Base-by-base conservation (phyloP, 2,888 invertebrate species). In the Amblyjoppa proteus region DNA sequence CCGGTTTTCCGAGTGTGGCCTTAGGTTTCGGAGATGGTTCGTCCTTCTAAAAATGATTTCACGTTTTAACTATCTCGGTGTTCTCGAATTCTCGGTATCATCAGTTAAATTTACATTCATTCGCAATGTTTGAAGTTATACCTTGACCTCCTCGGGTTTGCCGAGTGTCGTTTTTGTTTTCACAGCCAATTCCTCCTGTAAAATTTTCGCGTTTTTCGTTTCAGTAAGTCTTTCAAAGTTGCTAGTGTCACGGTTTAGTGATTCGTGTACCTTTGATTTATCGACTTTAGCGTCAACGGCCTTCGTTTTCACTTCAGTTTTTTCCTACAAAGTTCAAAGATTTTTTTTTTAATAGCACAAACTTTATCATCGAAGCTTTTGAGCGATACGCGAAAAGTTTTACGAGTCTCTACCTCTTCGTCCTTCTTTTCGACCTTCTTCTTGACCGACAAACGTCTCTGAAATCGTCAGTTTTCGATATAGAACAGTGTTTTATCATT, bases 221-320 rank as follows among this genome's bases (percentile, higher is more conserved):
- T 64, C 16, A 75, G 38, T 61, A 34, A 16, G 75, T n/a, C 13
- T 38, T 41, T 69, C 13, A 25, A 70, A 16, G 49, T 56, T 41
- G 20, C 53, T 53, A 66, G 38, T 20, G 20, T 75, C 9, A 3
- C 6, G 31, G 38, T 41, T 51, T 51, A 58, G 13, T 76, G 74
- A 77, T 77, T 64, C 74, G 84, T 89, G 84, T 92, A 92, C 91
- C 91, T 92, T 91, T 13, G 85, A 25, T 81, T 89, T 89, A 45
- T 87, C 90, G 61, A 88, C 77, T 81, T 88, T 88, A 28, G n/a
- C 77, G 53, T 84, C 85, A 58, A 84, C 77, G 13, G 83, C 31
- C 78, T 86, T 85, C 11, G 83, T 53, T 69, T 84, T 82, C 20
- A 81, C 64, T 84, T 89, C 88, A 53, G 85, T 70, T 84, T 88